These are phyloP conservation scores for Mirounga angustirostris DNA, from an alignment of 2,113 vertebrate genomes.

Conservation along the genomic window DNA sequence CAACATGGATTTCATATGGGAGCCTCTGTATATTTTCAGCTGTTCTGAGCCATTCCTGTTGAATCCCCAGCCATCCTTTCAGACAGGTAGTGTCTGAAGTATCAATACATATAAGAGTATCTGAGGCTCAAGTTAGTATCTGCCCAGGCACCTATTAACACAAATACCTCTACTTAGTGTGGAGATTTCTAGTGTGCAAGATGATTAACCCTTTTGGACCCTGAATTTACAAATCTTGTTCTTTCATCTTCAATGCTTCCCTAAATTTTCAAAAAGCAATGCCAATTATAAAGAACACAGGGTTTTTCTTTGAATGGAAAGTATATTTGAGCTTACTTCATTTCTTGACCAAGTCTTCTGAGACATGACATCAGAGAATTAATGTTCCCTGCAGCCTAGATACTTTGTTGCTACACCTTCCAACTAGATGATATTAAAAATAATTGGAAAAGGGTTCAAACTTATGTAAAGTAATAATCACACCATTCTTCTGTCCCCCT, in stretches of 20 bases:
- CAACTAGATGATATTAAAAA: background rate
- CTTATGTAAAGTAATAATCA: background rate
- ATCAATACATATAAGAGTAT: background rate
- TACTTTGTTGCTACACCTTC: background rate
- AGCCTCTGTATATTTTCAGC: background rate
- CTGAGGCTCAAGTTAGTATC: background rate
- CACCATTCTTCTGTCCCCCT: background rate
- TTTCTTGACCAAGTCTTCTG: slow-evolving; percentile 53
- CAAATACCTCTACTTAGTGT: background rate
- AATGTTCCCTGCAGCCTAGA: background rate
- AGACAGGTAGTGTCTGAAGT: background rate
- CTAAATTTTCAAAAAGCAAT: slow-evolving; percentile 45
- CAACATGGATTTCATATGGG: background rate
- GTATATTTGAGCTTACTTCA: background rate
- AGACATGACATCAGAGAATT: background rate
- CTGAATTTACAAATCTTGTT: background rate
- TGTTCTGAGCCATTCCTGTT: background rate
- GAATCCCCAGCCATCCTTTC: background rate
- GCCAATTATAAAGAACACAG: slow-evolving; percentile 28
- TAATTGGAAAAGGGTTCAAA: slow-evolving; percentile 31
- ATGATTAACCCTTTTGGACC: background rate
- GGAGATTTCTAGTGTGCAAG: background rate
- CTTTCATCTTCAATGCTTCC: background rate
- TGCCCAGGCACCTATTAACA: background rate
- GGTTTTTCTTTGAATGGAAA: slow-evolving; percentile 35